phyloP scores from a whole-genome alignment of 2,797 vertebrate genomes.

The Simalia tracyae region DNA sequence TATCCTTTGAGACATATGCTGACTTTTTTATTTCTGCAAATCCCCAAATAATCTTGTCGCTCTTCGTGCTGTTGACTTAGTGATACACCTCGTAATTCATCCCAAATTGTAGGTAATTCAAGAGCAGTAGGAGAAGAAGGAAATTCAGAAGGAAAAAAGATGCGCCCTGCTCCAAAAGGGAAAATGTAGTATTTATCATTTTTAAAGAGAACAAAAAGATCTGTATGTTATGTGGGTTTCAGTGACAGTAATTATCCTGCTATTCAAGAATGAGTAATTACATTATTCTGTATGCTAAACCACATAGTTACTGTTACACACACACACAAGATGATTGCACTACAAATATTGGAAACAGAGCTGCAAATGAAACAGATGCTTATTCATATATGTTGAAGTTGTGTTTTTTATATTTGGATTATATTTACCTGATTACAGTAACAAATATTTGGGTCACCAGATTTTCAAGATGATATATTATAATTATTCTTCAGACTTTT shows the following conservation, averaged over 20 bases:
- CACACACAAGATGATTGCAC: neutral
- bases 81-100: constrained; percentile 46
- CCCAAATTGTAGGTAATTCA: constrained; percentile 48
- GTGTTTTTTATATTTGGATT: constrained; percentile 22
- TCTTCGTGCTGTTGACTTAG: constrained; percentile 30
- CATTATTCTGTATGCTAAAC: constrained; percentile 59
- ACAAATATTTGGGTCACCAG: constrained; percentile 7
- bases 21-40: constrained; percentile 29
- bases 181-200: constrained; percentile 66
- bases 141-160: constrained; percentile 52
- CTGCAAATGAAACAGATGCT: constrained; percentile 33
- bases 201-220: constrained; percentile 68
- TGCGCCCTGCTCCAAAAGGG: constrained; percentile 55
- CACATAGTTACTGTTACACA: constrained; percentile 7
- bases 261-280: constrained; percentile 66
- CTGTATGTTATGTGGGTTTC: constrained; percentile 63
- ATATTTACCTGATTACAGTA: constrained; percentile 12
- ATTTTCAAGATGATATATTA: neutral
- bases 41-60: constrained; percentile 41
- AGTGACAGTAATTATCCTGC: constrained; percentile 62
- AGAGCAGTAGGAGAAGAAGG: constrained; percentile 5
- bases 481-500: neutral
- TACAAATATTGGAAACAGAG: constrained; percentile 44
- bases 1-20: constrained; percentile 17
- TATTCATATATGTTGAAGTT: constrained; percentile 32